Evolutionary conservation across 1,140 invertebrate species (phyloP), one percentile per base, ranked within the genome.

Genomic region (Gonioctena quinquepunctata): DNA sequence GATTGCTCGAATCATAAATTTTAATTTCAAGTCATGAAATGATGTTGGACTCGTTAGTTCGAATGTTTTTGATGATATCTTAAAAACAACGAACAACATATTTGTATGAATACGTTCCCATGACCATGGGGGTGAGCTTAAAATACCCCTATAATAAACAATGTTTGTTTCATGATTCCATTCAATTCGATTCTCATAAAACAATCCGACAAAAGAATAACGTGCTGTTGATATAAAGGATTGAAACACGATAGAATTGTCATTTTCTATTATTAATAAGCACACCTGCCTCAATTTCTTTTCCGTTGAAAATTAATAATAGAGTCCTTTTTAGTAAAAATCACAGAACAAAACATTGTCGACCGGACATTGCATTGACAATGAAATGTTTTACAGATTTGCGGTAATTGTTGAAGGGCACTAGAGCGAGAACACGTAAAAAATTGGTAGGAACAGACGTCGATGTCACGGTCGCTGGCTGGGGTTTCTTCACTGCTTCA

Each of bases 301-400:
- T 57, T 62, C 60, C 60, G 60, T 62, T 62, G 28, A 25, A 42
- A 27, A 62, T 25, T 62, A 62, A 62, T 62, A 62, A 62, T 27
- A 25, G 13, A 19, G 23, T 21, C 13, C 13, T 42, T 33, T 27
- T 27, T 16, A 27, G 60, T 33, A 57, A 33, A 62, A 33, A 42
- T 33, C n/a, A 62, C 33, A 42, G 33, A 28, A 62, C 60, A 62
- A 62, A 62, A 62, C 60, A 62, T 16, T 62, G 26, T 27, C 33
- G 26, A 27, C 60, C 60, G 60, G 27, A 62, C 60, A 42, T 42
- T 11, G 25, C 28, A 57, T 57, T 57, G 54, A 57, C 54, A 57
- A 57, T 57, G 54, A 23, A 62, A 28, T 33, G 21, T 25, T 28
- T 62, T 62, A 11, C 60, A 62, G 60, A 62, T 62, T 62, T 62